These are phyloP conservation scores for Nothoprocta pentlandii DNA, from an alignment of 2,113 vertebrate genomes.

Conservation along the genomic window DNA sequence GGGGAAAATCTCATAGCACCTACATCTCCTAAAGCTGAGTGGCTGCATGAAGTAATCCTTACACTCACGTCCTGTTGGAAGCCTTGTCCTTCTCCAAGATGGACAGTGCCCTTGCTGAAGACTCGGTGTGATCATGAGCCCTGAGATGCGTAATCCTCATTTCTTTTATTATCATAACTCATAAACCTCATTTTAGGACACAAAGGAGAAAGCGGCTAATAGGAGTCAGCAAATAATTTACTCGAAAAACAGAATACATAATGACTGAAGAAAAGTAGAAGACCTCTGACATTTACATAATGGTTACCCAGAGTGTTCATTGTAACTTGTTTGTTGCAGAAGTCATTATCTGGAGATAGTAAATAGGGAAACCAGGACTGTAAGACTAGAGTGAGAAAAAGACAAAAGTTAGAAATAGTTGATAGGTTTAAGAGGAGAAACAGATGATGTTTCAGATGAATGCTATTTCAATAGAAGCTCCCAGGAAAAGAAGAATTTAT, in stretches of 20 bases:
- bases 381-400: not conserved
- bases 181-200: not conserved
- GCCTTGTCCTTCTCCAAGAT: not conserved
- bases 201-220: not conserved
- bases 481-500: not conserved
- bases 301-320: not conserved
- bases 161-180: slow-evolving; percentile 13
- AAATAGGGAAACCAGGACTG: not conserved
- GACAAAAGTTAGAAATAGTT: not conserved
- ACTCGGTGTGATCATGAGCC: not conserved
- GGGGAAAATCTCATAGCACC: not conserved
- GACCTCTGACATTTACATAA: slow-evolving; percentile 1
- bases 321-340: slow-evolving; percentile 25
- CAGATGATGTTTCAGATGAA: not conserved
- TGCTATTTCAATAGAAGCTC: not conserved
- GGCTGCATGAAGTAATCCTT: not conserved
- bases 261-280: slow-evolving; percentile 22
- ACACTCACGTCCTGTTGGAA: not conserved
- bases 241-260: not conserved
- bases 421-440: not conserved
- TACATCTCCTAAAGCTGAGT: not conserved
- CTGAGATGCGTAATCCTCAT: not conserved
- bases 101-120: not conserved
- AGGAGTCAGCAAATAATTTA: not conserved
- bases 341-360: not conserved